Conservation (phyloP, 2,797 vertebrate species). For the Muscicapa striata region DNA sequence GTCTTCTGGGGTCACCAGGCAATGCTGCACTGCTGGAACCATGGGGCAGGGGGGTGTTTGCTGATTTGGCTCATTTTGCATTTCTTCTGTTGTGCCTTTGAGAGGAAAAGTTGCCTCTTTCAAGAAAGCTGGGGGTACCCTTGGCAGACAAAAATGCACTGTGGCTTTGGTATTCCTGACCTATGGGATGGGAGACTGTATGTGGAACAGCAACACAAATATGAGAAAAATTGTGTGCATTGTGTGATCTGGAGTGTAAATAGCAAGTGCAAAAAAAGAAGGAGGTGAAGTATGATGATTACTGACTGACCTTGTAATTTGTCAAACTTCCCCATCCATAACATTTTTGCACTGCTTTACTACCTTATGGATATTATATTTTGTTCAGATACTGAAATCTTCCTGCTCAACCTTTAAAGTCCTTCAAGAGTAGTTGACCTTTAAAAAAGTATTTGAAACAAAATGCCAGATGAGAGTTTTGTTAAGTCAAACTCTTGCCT, state of each 20-base stretch:
- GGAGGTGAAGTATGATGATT: not conserved
- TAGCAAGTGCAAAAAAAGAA: conserved; percentile 9
- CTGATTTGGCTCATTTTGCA: not conserved
- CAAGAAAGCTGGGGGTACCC: not conserved
- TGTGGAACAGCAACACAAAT: not conserved
- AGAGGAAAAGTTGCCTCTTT: not conserved
- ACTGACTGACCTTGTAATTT: conserved; percentile 68
- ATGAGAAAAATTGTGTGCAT: not conserved
- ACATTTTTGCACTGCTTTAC: conserved; percentile 19
- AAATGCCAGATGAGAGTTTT: conserved; percentile 47
- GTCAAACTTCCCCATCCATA: conserved; percentile 49
- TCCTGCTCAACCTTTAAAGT: conserved; percentile 80
- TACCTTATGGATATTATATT: conserved; percentile 64
- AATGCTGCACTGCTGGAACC: rapidly evolving
- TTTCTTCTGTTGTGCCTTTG: not conserved
- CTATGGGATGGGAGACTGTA: rapidly evolving
- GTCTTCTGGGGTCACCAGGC: not conserved
- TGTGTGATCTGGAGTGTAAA: not conserved
- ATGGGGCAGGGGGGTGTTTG: not conserved
- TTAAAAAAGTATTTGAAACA: conserved; percentile 56
- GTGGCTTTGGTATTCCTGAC: not conserved
- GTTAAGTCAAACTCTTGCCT: conserved; percentile 7
- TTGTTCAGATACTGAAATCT: conserved; percentile 74
- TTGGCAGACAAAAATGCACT: not conserved
- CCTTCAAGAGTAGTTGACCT: conserved; percentile 80